Base-by-base conservation (phyloP, 2,888 invertebrate species). In the Mythimna ferrago region DNA sequence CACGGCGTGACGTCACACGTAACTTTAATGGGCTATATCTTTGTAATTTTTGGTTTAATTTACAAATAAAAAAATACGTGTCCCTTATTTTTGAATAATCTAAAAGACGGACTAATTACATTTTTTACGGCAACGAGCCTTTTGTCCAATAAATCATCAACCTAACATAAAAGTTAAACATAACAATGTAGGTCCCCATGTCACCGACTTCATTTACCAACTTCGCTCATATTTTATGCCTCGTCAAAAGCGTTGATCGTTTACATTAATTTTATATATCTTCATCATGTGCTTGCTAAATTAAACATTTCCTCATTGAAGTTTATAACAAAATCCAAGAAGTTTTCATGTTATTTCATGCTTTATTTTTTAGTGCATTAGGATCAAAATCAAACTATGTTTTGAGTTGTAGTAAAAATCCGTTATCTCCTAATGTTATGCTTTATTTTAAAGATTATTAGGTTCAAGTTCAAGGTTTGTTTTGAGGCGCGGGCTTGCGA, bases 301-400 rank as follows among this genome's bases (percentile, higher is more conserved):
- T 65, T 75, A 73, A 76, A 65, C 32, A 76, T 76, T 76, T n/a
- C 48, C 56, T 51, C 48, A 57, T 65, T 66, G 38, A 41, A 71
- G 10, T 51, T 32, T 41, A 21, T 19, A 19, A 57, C 41, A 48
- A 57, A 75, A 56, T 38, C 11, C 11, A 3, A 51, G 19, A 38
- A 6, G 41, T 26, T 14, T 2, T 21, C 10, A 58, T 19, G 2
- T 32, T 21, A 73, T 44, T 44, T 16, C 38, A n/a, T 6, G 26
- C 63, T 16, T 56, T 56, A 32, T 56, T 56, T 56, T 16, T 6
- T 32, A 9, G 2, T 14, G 0, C 0, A 2, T 56, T 57, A 57
- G 32, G 57, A 32, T 57, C 57, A 60, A 38, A 38, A 10, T 58
- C 10, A 35, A 58, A 58, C 10, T 19, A 48, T 48, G 16, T 56